phyloP scores from a whole-genome alignment of 2,888 invertebrate genomes.

The Papilio gigon region DNA sequence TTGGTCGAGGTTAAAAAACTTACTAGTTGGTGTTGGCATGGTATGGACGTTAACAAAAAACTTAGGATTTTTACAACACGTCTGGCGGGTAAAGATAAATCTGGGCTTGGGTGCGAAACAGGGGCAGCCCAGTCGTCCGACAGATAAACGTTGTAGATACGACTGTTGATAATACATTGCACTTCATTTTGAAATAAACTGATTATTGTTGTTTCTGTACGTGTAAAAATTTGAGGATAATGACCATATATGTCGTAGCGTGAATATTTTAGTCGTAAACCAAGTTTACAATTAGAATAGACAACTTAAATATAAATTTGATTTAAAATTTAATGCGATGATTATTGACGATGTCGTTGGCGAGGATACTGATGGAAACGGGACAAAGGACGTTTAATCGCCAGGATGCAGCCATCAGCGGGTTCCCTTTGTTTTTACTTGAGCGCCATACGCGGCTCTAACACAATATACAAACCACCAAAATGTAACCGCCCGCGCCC shows the following conservation, averaged over 20 bases:
- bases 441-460: conserved; percentile 66
- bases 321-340: not conserved
- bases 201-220: not conserved
- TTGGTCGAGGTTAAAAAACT: conserved; percentile 64
- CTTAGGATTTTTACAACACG: conserved; percentile 59
- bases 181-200: conserved; percentile 9
- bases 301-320: too few relatives aligned
- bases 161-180: conserved; percentile 17
- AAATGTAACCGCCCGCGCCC: conserved; percentile 74
- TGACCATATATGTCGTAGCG: too few relatives aligned
- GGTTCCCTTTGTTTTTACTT: conserved; percentile 69
- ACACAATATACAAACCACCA: conserved; percentile 75
- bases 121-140: conserved; percentile 41
- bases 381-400: conserved; percentile 52
- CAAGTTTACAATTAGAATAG: too few relatives aligned
- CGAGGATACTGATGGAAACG: conserved; percentile 38
- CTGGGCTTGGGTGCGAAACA: conserved; percentile 46
- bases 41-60: conserved; percentile 53
- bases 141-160: conserved; percentile 23
- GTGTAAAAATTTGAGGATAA: not conserved
- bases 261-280: too few relatives aligned
- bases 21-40: conserved; percentile 49
- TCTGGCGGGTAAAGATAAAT: conserved; percentile 57
- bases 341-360: not conserved
- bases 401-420: conserved; percentile 68